Base-by-base conservation (phyloP, 2,888 invertebrate species). In the Tineola bisselliella region DNA sequence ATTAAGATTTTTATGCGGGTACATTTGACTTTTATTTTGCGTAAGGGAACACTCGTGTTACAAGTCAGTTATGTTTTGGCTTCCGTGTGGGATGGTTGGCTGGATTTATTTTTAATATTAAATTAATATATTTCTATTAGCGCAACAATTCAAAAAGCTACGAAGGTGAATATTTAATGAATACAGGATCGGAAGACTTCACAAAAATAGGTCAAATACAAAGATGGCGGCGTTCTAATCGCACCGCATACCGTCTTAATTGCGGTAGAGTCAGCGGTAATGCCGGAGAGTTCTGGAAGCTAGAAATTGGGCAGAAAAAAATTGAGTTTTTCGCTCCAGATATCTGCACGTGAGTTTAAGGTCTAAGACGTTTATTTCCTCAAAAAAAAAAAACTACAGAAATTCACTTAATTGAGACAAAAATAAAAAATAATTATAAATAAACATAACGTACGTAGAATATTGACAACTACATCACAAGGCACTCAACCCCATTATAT, bases 201-300 rank as follows among this genome's bases (percentile, higher is more conserved):
- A 75, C 84, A 0, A 81, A 90, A 62, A 76, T 95, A 43, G 94
- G 94, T 13, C 80, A 88, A 48, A 68, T 96, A 6, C 88, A 90
- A 61, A 79, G 88, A 63, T 96, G 96, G 95, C 91, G 92, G 72
- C 84, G 88, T 67, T 81, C 81, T n/a, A 79, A 81, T 58, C 74
- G 84, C 15, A 90, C 91, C 0, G 68, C 79, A 31, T 91, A 84
- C 70, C 90, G 91, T 0, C 84, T 74, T 33, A 82, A 90, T 54
- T 96, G 96, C 72, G 92, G 91, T 1, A 70, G 69, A 43, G 90
- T 95, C 4, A 87, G 88, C 66, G 95, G 95, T 13, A 91, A 92
- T 8, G 90, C 91, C 0, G 95, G 95, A 0, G 95, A 95, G 77
- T 79, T 94, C 18, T 95, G 93, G 90, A 93, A 94, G 18, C 93